Conservation (phyloP, 2,888 invertebrate genomes). For the Timandra comae region DNA sequence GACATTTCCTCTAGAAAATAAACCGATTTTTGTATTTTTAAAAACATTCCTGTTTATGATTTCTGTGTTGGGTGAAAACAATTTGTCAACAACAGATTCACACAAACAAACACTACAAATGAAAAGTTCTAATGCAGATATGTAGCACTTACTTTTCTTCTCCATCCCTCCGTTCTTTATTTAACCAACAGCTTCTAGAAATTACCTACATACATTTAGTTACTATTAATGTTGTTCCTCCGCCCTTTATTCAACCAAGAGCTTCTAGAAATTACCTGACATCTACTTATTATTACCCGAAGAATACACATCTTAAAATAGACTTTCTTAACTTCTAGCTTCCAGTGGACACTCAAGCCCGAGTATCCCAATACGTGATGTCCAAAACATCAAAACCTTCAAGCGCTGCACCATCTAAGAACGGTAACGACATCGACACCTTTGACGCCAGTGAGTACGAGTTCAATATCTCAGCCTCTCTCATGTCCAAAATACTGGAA, state of each 20-base stretch:
- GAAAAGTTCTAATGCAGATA: no score
- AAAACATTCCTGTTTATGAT: constrained; percentile 7
- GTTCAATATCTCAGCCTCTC: constrained; percentile 88
- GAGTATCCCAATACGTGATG: constrained; percentile 87
- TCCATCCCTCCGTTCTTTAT: no score
- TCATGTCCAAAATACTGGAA: constrained; percentile 94
- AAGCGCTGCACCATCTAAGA: constrained; percentile 59
- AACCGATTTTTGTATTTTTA: constrained; percentile 13
- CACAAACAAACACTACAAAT: no score
- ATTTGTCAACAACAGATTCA: no score
- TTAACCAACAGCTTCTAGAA: not conserved
- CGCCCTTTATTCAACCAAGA: no score
- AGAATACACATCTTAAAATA: constrained; percentile 5
- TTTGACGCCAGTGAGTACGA: constrained; percentile 78
- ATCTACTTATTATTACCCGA: no score
- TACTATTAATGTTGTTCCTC: constrained; percentile 3
- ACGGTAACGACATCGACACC: constrained; percentile 62
- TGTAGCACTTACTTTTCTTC: no score
- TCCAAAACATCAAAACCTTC: constrained; percentile 73
- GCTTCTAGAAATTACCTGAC: no score
- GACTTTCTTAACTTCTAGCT: constrained; percentile 78
- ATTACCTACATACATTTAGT: not conserved
- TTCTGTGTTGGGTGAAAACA: no score
- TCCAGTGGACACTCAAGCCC: constrained; percentile 92
- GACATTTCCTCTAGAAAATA: no score